phyloP scores from a whole-genome alignment of 2,797 vertebrate genomes.

The Lindbergichthys nudifrons region DNA sequence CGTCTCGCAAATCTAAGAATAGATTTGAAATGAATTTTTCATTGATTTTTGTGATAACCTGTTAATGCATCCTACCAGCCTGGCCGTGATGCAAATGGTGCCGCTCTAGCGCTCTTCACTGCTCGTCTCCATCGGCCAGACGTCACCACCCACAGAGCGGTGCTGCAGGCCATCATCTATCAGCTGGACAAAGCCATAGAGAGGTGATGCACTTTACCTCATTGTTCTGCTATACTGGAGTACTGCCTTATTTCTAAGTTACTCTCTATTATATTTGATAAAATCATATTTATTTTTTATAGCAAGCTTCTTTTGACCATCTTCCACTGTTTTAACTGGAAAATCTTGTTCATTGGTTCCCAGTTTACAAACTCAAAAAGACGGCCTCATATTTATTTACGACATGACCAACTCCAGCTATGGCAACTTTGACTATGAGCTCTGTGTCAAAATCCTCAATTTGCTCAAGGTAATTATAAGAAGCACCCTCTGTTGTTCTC shows the following conservation, averaged over 20 bases:
- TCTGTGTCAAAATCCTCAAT: slow-evolving; percentile 91
- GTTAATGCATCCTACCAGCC: slow-evolving; percentile 73
- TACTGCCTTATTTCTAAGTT: neutral
- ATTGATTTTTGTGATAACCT: neutral
- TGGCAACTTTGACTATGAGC: slow-evolving; percentile 90
- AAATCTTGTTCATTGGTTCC: slow-evolving; percentile 34
- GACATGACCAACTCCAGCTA: slow-evolving; percentile 91
- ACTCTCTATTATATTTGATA: neutral
- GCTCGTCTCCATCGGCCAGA: slow-evolving; percentile 87
- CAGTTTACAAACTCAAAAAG: slow-evolving; percentile 88
- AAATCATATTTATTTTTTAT: neutral
- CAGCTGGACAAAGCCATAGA: slow-evolving; percentile 92
- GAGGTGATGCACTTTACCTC: slow-evolving; percentile 71
- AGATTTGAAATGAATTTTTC: neutral
- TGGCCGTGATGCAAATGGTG: slow-evolving; percentile 88
- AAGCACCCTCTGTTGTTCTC: slow-evolving; percentile 7
- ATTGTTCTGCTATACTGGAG: neutral
- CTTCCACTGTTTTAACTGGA: slow-evolving; percentile 7
- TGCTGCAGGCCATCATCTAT: slow-evolving; percentile 90
- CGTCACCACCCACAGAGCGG: slow-evolving; percentile 87
- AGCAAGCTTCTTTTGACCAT: neutral
- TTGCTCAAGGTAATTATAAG: slow-evolving; percentile 86
- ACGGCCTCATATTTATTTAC: slow-evolving; percentile 91
- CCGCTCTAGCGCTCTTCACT: slow-evolving; percentile 89
- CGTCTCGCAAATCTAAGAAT: neutral